phyloP scores from a whole-genome alignment of 1,140 invertebrate genomes.

The Bombyx mandarina region DNA sequence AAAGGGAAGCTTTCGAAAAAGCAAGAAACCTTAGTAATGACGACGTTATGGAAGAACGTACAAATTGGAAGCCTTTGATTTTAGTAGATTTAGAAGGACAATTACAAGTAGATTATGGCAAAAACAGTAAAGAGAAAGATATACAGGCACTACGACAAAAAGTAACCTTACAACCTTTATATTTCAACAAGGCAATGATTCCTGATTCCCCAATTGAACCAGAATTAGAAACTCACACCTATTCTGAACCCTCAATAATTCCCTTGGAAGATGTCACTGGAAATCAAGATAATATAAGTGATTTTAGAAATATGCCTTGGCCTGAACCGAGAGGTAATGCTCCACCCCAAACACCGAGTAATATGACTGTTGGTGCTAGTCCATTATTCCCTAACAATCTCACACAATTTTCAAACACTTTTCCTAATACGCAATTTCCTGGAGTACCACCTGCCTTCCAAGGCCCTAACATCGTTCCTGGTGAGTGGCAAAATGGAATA shows the following conservation, averaged over 20 bases:
- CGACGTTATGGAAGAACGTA: constrained; percentile 85
- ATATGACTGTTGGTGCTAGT: constrained; percentile 37
- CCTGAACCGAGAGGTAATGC: constrained; percentile 82
- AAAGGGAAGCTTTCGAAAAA: constrained; percentile 85
- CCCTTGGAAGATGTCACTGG: constrained; percentile 90
- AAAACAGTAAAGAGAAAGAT: constrained; percentile 87
- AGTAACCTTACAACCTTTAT: constrained; percentile 86
- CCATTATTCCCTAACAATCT: constrained; percentile 66
- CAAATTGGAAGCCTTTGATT: constrained; percentile 78
- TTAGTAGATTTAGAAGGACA: constrained; percentile 77
- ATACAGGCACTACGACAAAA: constrained; percentile 89
- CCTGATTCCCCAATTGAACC: constrained; percentile 90
- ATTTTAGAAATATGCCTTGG: constrained; percentile 82
- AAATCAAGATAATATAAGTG: constrained; percentile 83
- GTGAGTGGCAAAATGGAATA: constrained; percentile 51
- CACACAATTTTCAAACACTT: constrained; percentile 59
- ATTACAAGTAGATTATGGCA: constrained; percentile 78
- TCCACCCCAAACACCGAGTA: constrained; percentile 38
- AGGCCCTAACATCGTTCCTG: constrained; percentile 47
- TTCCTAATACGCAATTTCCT: constrained; percentile 51
- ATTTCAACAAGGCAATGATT: constrained; percentile 88
- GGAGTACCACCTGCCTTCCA: constrained; percentile 40
- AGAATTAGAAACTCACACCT: constrained; percentile 83
- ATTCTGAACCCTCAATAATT: constrained; percentile 84
- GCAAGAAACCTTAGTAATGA: constrained; percentile 82